Conservation (phyloP, 2,888 invertebrate genomes). For the Chesias legatella region DNA sequence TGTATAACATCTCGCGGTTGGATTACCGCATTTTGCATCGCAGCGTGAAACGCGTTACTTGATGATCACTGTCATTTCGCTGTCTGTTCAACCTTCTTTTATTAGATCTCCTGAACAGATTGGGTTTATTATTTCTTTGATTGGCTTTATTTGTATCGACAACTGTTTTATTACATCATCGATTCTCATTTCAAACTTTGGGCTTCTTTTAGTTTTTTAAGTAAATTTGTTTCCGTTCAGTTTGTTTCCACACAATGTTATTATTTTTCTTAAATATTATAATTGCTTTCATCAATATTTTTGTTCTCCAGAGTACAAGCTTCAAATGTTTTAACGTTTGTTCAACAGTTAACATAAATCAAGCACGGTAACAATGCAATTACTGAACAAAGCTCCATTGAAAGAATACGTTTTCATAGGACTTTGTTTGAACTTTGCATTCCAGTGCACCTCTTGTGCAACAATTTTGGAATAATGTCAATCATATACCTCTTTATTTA, state of each 20-base stretch:
- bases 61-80: slow-evolving; percentile 47
- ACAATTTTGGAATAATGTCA: slow-evolving; percentile 36
- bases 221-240: not conserved
- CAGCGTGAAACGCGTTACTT: slow-evolving; percentile 40
- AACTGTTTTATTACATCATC: slow-evolving; percentile 21
- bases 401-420: slow-evolving; percentile 28
- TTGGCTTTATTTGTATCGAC: slow-evolving; percentile 34
- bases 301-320: too few relatives aligned
- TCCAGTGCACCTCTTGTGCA: slow-evolving; percentile 44
- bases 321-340: slow-evolving; percentile 6
- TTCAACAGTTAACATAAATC: slow-evolving; percentile 36
- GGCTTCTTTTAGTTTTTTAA: not conserved
- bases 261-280: too few relatives aligned
- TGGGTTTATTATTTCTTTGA: slow-evolving; percentile 50
- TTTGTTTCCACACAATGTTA: too few relatives aligned
- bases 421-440: slow-evolving; percentile 60
- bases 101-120: slow-evolving; percentile 48
- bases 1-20: slow-evolving; percentile 53
- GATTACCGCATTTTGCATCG: slow-evolving; percentile 47
- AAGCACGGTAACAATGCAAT: slow-evolving; percentile 30
- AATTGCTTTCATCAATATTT: too few relatives aligned
- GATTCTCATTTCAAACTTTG: not conserved
- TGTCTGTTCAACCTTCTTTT: slow-evolving; percentile 37
- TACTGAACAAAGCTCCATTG: slow-evolving; percentile 33
- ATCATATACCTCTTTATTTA: slow-evolving; percentile 13